A percentile compares a stretch with the other conserved stretches of the same genome.
Evolutionary conservation across 2,797 vertebrate species (phyloP).

Genomic region (Poeciliopsis turneri): DNA sequence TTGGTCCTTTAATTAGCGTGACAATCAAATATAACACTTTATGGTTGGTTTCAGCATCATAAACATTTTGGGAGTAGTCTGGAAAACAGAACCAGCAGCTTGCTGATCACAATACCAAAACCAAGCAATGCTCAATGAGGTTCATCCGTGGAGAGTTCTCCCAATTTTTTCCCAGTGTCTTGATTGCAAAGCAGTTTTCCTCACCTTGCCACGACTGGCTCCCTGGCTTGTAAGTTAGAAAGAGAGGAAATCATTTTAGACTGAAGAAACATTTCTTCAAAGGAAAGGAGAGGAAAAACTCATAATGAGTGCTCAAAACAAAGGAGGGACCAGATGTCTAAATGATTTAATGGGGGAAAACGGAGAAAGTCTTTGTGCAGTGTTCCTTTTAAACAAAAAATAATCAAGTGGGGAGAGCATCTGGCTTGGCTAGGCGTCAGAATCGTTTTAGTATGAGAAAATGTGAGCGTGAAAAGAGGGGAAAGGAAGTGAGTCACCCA

Average conservation of each 20-base stretch:
- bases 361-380: slow-evolving; percentile 42
- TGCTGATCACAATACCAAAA: slow-evolving; percentile 56
- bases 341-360: slow-evolving; percentile 48
- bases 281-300: slow-evolving; percentile 38
- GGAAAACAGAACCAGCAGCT: slow-evolving; percentile 52
- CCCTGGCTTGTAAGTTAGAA: slow-evolving; percentile 8
- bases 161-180: slow-evolving; percentile 31
- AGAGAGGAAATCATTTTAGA: slow-evolving; percentile 23
- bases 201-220: slow-evolving; percentile 44
- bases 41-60: not conserved
- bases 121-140: slow-evolving; percentile 61
- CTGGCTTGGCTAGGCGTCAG: slow-evolving; percentile 70
- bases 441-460: slow-evolving; percentile 68
- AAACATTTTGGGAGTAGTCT: slow-evolving; percentile 24
- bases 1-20: not conserved
- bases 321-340: slow-evolving; percentile 65
- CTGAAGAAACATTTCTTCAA: slow-evolving; percentile 3
- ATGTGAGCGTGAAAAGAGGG: slow-evolving; percentile 44
- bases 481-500: slow-evolving; percentile 65
- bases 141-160: slow-evolving; percentile 51
- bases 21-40: not conserved
- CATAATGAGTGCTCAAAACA: slow-evolving; percentile 44
- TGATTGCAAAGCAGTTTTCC: slow-evolving; percentile 54
- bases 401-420: slow-evolving; percentile 61
- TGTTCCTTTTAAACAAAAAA: slow-evolving; percentile 38